Evolutionary conservation across 1,140 invertebrate genomes (phyloP), one percentile per base, ranked within the genome.

Genomic region (Nomia melanderi): DNA sequence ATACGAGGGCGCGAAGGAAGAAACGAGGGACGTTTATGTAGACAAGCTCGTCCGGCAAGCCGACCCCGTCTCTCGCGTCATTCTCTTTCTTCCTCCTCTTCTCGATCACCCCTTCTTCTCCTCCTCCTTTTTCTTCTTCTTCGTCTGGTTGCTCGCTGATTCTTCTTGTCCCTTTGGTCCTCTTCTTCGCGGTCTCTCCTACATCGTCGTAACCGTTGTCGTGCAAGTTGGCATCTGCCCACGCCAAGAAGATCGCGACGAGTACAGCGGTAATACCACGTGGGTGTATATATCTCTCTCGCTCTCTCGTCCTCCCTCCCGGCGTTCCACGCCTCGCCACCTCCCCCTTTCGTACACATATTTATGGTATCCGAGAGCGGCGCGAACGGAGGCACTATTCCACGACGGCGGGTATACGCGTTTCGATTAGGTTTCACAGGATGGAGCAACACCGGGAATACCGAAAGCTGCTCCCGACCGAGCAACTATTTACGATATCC

Each of bases 211-310:
- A 54, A 72, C 65, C 65, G 78, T 67, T 78, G 82, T 84, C 79
- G 80, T 76, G 85, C 85, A 83, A 84, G 81, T 67, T 77, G 77
- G 83, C 78, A 86, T 81, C 82, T 78, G 78, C 84, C 86, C 86
- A 88, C 86, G 77, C 79, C 64, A 57, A n/a, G 54, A 78, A 41
- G 81, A 57, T 70, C 65, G 27, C 39, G 25, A 29, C 39, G 33
- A 62, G 71, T 56, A 71, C 54, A 11, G 50, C 62, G 25, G 63
- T 69, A 81, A 72, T 54, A 69, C 39, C 77, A 77, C 83, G 84
- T 85, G 79, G 71, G 77, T 70, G 77, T 75, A 29, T 67, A 56
- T 82, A n/a, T n/a, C n/a, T n/a, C 74, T 85, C 63, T 53, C 50
- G 31, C 63, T 50, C 57, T 39, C 25, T 27, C 53, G 0, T 27